A percentile compares a stretch with the other conserved stretches of the same genome.
Conservation (phyloP, 2,113 vertebrate genomes). For the Calidris pugnax region DNA sequence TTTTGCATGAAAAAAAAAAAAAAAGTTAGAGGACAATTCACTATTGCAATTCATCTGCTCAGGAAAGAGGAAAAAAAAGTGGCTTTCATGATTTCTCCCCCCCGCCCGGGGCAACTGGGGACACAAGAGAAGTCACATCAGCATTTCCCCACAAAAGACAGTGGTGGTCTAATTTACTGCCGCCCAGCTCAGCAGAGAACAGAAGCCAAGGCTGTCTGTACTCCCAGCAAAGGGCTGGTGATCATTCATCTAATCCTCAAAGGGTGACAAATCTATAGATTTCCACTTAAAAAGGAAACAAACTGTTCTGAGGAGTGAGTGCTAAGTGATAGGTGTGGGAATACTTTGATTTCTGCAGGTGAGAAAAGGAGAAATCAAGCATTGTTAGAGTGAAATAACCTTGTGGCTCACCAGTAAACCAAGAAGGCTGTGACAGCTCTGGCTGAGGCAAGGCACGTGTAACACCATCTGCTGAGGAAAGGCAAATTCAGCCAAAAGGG, state of each 20-base stretch:
- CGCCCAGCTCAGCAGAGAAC: neutral
- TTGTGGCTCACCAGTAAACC: neutral
- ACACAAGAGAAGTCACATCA: neutral
- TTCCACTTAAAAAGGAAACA: slow-evolving; percentile 37
- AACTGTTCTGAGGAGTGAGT: neutral
- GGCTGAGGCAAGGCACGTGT: neutral
- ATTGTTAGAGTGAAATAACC: neutral
- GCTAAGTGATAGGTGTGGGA: slow-evolving; percentile 8
- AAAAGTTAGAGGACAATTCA: neutral
- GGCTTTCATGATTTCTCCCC: neutral
- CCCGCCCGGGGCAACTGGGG: neutral
- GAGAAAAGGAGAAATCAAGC: neutral
- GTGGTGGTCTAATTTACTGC: neutral
- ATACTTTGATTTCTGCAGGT: slow-evolving; percentile 29
- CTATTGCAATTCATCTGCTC: neutral
- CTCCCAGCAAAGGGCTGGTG: neutral
- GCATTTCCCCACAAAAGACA: neutral
- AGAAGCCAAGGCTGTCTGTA: neutral
- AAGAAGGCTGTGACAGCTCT: neutral
- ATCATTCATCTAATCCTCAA: slow-evolving; percentile 29
- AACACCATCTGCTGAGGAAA: neutral
- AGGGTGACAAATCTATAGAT: slow-evolving; percentile 1
- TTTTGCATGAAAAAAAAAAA: neutral
- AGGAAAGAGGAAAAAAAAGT: neutral
- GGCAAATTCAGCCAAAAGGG: neutral